Evolutionary conservation across 2,888 invertebrate genomes (phyloP).

Genomic region (Acholoe squamosa): DNA sequence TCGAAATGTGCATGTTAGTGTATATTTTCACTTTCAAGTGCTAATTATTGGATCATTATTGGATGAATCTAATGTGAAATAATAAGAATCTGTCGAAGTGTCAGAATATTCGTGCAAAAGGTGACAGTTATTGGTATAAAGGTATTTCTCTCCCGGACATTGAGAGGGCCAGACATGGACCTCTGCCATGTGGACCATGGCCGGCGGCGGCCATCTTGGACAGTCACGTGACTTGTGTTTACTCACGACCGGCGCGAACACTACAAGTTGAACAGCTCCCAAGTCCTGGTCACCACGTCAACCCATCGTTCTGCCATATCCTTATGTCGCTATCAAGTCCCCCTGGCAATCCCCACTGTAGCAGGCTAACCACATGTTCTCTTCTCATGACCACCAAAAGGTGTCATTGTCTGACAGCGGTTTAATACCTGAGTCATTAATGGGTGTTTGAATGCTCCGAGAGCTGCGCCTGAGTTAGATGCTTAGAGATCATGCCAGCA

Average conservation of each 20-base stretch:
- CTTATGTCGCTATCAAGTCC: neutral
- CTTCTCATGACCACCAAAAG: neutral
- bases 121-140: too few relatives aligned
- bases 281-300: neutral
- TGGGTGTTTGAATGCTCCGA: neutral
- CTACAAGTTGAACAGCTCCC: slow-evolving; percentile 18
- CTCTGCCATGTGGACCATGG: slow-evolving; percentile 17
- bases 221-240: slow-evolving; percentile 31
- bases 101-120: too few relatives aligned
- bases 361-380: neutral
- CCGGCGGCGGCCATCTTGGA: slow-evolving; percentile 26
- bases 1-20: too few relatives aligned
- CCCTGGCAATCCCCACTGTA: neutral
- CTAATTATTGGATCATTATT: too few relatives aligned
- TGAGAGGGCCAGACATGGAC: neutral
- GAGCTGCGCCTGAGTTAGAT: neutral
- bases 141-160: too few relatives aligned
- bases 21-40: too few relatives aligned
- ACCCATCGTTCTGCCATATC: neutral
- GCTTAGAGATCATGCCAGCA: neutral
- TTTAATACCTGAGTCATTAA: neutral
- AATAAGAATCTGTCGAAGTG: too few relatives aligned
- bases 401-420: neutral
- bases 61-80: too few relatives aligned
- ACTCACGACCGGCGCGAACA: slow-evolving; percentile 32